phyloP scores from a whole-genome alignment of 2,113 vertebrate species.

The Cisticola juncidis region DNA sequence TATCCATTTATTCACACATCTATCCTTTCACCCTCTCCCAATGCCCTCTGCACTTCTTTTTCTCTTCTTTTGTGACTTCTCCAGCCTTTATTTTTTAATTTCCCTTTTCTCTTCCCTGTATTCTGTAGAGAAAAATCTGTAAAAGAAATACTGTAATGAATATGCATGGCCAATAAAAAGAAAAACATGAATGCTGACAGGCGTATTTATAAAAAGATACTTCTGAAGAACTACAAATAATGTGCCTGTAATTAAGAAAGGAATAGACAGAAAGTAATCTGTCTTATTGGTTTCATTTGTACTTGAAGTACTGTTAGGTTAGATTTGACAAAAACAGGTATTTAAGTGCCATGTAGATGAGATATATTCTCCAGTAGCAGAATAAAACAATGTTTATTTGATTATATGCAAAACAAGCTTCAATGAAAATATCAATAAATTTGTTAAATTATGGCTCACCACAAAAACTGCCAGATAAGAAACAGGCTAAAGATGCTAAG shows the following conservation, averaged over 20 bases:
- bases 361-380: not conserved
- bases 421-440: not conserved
- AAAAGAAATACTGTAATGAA: not conserved
- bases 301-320: not conserved
- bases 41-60: not conserved
- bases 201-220: not conserved
- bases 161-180: not conserved
- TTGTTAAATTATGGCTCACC: not conserved
- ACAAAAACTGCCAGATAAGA: not conserved
- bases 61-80: not conserved
- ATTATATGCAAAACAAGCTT: not conserved
- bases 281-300: not conserved
- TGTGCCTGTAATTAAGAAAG: not conserved
- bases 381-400: not conserved
- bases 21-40: not conserved
- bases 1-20: not conserved
- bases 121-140: not conserved
- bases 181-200: not conserved
- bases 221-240: not conserved
- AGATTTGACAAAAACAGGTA: not conserved
- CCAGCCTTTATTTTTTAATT: not conserved
- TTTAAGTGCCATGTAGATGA: not conserved
- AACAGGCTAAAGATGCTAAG: not conserved
- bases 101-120: not conserved
- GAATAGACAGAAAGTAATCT: not conserved